A percentile compares a stretch with the other conserved stretches of the same genome.
Evolutionary conservation across 2,113 vertebrate genomes (phyloP).

Genomic region (Scomber colias): DNA sequence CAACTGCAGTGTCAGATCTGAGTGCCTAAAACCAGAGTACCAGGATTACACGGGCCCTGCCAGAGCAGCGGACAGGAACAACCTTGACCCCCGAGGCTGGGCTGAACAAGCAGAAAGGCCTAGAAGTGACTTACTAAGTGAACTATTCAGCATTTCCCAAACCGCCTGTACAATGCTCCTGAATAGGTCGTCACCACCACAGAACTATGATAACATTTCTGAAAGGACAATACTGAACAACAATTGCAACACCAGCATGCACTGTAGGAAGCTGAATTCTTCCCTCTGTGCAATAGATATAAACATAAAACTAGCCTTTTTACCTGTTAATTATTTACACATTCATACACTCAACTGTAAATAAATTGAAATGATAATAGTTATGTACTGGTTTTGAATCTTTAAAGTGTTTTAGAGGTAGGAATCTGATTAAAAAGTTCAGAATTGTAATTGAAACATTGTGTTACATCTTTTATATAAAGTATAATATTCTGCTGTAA

Average conservation of each 20-base stretch:
- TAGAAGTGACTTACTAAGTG: conserved; percentile 69
- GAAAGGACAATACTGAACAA: conserved; percentile 43
- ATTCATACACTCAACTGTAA: no score
- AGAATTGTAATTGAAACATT: no score
- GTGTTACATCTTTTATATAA: no score
- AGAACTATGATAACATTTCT: conserved; percentile 54
- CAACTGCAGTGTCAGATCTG: background rate
- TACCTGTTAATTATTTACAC: background rate
- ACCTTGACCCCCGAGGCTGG: conserved; percentile 49
- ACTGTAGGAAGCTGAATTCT: conserved; percentile 9
- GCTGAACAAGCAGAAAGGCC: conserved; percentile 69
- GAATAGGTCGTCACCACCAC: conserved; percentile 48
- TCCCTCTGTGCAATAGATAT: background rate
- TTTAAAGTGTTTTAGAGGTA: no score
- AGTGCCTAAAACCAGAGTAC: background rate
- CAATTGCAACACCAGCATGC: conserved; percentile 8
- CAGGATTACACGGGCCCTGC: background rate
- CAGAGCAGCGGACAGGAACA: conserved; percentile 23
- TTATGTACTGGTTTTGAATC: no score
- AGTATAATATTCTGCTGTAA: no score
- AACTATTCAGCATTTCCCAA: conserved; percentile 72
- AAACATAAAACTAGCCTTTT: conserved; percentile 6
- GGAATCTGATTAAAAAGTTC: no score
- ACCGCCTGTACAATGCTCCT: conserved; percentile 47
- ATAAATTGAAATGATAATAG: no score